Evolutionary conservation across 1,140 invertebrate species (phyloP).

Genomic region (Pseudobourletiella spinata): DNA sequence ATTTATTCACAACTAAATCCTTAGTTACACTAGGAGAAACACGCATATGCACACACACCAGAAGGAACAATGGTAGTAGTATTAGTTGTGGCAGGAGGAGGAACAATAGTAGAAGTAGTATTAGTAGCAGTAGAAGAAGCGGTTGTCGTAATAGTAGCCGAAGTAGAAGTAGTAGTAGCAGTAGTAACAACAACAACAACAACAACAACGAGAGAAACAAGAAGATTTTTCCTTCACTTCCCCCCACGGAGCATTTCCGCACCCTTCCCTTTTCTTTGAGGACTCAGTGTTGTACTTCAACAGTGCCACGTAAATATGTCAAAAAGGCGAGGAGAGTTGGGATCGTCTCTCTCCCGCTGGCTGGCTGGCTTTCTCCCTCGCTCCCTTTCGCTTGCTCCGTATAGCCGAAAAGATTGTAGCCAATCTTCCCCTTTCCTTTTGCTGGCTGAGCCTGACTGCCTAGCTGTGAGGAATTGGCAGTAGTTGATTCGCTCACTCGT

Average conservation of each 20-base stretch:
- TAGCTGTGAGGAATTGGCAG: no score
- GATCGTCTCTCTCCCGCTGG: constrained; percentile 36
- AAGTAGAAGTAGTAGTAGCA: not conserved
- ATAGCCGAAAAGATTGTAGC: constrained; percentile 3
- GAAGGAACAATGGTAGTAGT: no score
- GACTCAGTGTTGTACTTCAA: constrained; percentile 7
- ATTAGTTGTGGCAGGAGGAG: no score
- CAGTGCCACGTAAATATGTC: not conserved
- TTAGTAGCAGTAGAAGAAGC: no score
- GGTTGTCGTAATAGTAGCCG: no score
- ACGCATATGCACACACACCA: no score
- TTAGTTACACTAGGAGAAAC: no score
- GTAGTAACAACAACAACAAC: constrained; percentile 5
- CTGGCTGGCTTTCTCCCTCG: constrained; percentile 38
- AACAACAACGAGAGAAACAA: constrained; percentile 6
- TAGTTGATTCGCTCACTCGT: no score
- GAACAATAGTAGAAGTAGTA: no score
- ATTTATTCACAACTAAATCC: no score
- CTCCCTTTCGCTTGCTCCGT: constrained; percentile 19
- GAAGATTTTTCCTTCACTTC: constrained; percentile 21
- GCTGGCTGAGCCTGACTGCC: no score
- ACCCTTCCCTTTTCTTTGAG: constrained; percentile 13
- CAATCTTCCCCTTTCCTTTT: constrained; percentile 19
- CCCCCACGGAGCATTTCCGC: constrained; percentile 26
- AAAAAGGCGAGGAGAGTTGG: constrained; percentile 1